Conservation (phyloP, 2,797 vertebrate genomes). For the Glossophaga mutica region DNA sequence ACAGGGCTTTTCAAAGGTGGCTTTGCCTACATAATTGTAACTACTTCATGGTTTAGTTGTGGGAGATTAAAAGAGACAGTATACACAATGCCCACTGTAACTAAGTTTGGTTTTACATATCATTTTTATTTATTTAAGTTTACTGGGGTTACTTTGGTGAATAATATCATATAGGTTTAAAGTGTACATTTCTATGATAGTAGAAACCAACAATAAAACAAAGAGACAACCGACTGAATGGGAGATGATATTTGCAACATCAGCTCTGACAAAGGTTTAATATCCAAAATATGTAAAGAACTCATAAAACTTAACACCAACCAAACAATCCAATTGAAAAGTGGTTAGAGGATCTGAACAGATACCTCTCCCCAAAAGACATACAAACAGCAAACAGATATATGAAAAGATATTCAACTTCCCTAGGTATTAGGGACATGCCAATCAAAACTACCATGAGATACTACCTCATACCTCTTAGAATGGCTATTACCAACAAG, state of each 20-base stretch:
- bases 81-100: background rate
- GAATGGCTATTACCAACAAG: background rate
- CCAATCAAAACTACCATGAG: background rate
- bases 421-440: background rate
- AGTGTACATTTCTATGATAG: background rate
- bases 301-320: background rate
- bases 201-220: background rate
- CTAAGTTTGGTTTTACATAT: background rate
- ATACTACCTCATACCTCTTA: background rate
- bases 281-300: background rate
- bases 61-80: background rate
- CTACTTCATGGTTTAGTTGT: background rate
- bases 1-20: background rate
- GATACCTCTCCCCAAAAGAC: background rate
- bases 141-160: background rate
- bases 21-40: background rate
- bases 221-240: background rate
- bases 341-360: background rate
- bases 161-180: background rate
- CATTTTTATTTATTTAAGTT: background rate
- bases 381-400: background rate
- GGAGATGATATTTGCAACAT: background rate
- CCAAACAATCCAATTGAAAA: background rate
- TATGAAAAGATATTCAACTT: background rate
- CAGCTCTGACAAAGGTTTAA: background rate